phyloP scores from a whole-genome alignment of 2,797 vertebrate genomes.

The Adrianichthys oophorus region DNA sequence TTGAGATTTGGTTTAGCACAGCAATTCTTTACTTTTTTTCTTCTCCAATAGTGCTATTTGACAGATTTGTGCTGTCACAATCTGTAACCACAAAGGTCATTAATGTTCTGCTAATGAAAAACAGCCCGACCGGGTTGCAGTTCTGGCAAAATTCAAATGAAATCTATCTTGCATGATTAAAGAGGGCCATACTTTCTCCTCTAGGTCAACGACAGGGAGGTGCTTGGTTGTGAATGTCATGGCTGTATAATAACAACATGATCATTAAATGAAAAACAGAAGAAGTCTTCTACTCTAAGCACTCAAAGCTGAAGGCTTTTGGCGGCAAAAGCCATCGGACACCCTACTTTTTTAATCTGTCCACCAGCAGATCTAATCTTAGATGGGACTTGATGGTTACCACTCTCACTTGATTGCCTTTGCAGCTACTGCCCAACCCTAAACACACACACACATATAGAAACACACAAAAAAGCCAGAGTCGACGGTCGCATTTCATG shows the following conservation, averaged over 20 bases:
- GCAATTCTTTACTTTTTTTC: background rate
- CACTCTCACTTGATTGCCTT: conserved; percentile 39
- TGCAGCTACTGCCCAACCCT: conserved; percentile 5
- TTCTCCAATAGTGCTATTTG: conserved; percentile 18
- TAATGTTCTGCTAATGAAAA: conserved; percentile 49
- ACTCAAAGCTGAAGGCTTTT: conserved; percentile 2
- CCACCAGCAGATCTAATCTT: conserved; percentile 40
- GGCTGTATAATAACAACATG: conserved; percentile 1
- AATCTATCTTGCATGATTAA: conserved; percentile 48
- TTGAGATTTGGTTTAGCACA: background rate
- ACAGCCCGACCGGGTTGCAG: conserved; percentile 22
- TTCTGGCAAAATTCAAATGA: conserved; percentile 38
- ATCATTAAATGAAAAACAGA: conserved; percentile 8
- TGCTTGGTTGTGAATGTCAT: conserved; percentile 22
- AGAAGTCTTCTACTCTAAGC: conserved; percentile 4
- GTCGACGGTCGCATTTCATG: conserved; percentile 57
- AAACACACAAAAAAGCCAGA: conserved; percentile 7
- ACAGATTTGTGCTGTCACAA: conserved; percentile 44
- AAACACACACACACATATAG: conserved; percentile 10
- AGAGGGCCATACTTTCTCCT: background rate
- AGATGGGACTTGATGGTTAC: conserved; percentile 16
- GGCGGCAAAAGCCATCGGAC: conserved; percentile 13
- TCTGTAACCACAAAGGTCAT: conserved; percentile 34
- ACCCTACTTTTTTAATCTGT: conserved; percentile 17
- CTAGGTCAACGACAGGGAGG: conserved; percentile 5